Base-by-base conservation (phyloP, 2,113 vertebrate species). In the Rynchops niger region DNA sequence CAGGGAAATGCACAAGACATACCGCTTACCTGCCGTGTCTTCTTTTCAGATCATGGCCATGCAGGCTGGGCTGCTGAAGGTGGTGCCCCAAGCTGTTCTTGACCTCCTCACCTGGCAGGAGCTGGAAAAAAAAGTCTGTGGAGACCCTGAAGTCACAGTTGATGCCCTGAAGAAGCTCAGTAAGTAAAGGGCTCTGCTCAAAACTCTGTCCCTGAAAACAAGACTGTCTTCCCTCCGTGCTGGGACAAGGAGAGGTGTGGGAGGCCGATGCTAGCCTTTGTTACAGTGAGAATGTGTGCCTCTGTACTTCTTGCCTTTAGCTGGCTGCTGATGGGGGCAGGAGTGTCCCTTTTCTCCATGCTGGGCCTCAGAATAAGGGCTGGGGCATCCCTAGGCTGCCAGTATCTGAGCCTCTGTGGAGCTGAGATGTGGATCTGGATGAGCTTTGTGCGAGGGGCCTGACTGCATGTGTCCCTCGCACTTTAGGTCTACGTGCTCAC, bases 31-130 rank as follows among this genome's bases (percentile, higher is more conserved):
- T 82, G 26, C 11, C 16, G 30, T 80, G 10, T 87, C 45, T 84
- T 26, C 18, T 89, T 88, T 86, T 53, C 96, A 99, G 99, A 98
- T 99, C 84, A 98, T 98, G 74, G 99, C 99, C 62, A 99, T 99
- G 97, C 99, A 99, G 97, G 98, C 98, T 15, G 99, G 99, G 59
- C 98, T 99, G 92, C 97, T 99, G 91, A 99, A 99, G 97, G 99
- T 99, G 78, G 99, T 99, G 29, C 99, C 99, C 12, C 99, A 99
- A 97, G 99, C 99, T 21, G 99, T 99, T 86, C 98, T 99, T 89
- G 99, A 99, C 96, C 98, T 99, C 73, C 98, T 99, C 62, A 99
- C 99, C 15, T 99, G 99, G 99, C 99, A 99, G 92, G 99, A 99
- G 77, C 98, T 99, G 89, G 99, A 99, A 94, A 99, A 99, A 98